Percentiles rank a stretch among this genome's conserved stretches.
Conservation (phyloP, 2,113 vertebrate species). For the Cavia porcellus region DNA sequence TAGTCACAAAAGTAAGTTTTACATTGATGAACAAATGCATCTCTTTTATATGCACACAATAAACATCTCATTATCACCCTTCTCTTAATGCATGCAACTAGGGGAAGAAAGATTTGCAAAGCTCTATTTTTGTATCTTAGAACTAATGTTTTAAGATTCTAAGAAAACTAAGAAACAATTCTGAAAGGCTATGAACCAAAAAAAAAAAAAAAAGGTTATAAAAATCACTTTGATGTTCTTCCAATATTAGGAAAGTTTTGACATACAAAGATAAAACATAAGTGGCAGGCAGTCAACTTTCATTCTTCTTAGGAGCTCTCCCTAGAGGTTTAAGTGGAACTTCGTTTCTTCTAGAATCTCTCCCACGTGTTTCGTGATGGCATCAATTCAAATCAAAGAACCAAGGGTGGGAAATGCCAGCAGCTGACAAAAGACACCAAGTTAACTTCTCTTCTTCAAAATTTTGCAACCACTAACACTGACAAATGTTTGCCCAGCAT, state of each 20-base stretch:
- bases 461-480: background rate
- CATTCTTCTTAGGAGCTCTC: background rate
- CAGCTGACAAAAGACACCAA: background rate
- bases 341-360: background rate
- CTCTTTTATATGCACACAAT: background rate
- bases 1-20: background rate
- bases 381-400: slow-evolving; percentile 17
- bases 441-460: background rate
- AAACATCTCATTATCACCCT: background rate
- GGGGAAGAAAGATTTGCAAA: slow-evolving; percentile 30
- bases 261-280: slow-evolving; percentile 34
- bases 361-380: background rate
- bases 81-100: background rate
- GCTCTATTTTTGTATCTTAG: background rate
- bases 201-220: background rate
- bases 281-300: background rate
- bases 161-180: no score
- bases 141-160: no score
- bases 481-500: slow-evolving; percentile 2
- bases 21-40: background rate
- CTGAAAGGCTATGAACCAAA: background rate
- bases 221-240: slow-evolving; percentile 12
- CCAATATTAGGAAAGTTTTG: slow-evolving; percentile 25
- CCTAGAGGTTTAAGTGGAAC: background rate
- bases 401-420: background rate